These are phyloP conservation scores for Caiman crocodilus DNA, from an alignment of 2,797 vertebrate species.

Conservation along the genomic window DNA sequence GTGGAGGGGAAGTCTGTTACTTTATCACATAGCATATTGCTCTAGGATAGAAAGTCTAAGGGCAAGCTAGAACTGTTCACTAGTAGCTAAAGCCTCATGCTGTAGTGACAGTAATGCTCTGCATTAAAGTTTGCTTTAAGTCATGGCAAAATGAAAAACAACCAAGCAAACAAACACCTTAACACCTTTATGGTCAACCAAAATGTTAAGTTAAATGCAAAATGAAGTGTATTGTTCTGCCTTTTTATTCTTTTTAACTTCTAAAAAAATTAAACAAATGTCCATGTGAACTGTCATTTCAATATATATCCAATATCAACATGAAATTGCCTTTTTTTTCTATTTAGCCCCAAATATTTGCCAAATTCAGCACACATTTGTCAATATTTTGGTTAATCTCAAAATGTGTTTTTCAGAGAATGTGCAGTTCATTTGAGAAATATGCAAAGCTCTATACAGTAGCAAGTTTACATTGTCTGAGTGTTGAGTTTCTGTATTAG, in stretches of 20 bases:
- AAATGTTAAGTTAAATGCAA: no score
- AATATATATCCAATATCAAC: background rate
- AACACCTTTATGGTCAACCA: no score
- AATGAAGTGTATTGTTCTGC: no score
- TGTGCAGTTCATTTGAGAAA: no score
- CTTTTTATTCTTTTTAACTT: no score
- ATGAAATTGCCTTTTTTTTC: background rate
- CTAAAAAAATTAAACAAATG: no score
- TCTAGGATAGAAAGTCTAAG: constrained; percentile 17
- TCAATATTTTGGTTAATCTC: background rate
- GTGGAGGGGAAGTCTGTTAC: constrained; percentile 54
- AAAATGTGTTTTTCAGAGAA: no score
- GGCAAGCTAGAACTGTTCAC: background rate
- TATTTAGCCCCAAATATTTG: no score
- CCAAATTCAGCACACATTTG: background rate
- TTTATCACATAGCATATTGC: constrained; percentile 16
- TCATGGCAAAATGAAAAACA: background rate
- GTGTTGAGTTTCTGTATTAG: background rate
- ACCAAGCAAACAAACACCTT: no score
- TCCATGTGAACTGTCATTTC: background rate
- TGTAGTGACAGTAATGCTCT: background rate
- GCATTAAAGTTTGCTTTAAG: no score
- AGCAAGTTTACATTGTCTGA: background rate
- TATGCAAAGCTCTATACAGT: no score
- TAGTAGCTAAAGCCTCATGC: background rate